These are phyloP conservation scores for Eolophus roseicapilla DNA, from an alignment of 2,113 vertebrate genomes.

Conservation along the genomic window DNA sequence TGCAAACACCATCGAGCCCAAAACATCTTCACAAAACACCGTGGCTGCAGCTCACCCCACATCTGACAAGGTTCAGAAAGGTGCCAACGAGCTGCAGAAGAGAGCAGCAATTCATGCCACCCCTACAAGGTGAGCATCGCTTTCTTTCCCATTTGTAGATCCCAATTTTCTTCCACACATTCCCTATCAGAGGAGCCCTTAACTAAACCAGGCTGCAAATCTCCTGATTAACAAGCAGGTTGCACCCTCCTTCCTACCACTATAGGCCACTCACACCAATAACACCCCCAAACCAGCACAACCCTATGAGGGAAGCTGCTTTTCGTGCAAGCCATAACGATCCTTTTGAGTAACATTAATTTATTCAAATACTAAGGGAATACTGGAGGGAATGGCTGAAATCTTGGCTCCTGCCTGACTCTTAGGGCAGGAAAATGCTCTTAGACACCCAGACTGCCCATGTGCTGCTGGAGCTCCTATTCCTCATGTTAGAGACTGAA, in stretches of 20 bases:
- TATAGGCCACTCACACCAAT: not conserved
- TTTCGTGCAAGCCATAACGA: not conserved
- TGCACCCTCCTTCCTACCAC: not conserved
- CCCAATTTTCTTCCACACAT: not conserved
- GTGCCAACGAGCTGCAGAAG: not conserved
- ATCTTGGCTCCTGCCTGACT: not conserved
- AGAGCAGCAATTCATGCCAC: no score
- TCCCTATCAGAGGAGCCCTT: not conserved
- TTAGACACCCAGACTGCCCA: not conserved
- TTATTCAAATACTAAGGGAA: not conserved
- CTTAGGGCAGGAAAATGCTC: not conserved
- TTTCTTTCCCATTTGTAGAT: not conserved
- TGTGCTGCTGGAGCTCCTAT: not conserved
- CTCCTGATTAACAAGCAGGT: rapidly evolving
- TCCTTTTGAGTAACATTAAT: not conserved
- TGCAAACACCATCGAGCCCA: not conserved
- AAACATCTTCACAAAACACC: not conserved
- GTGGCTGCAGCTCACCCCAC: not conserved
- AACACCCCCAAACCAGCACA: not conserved
- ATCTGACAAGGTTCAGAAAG: not conserved
- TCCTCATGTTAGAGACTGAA: not conserved
- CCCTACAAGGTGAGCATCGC: rapidly evolving
- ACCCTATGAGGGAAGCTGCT: not conserved
- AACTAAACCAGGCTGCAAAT: not conserved
- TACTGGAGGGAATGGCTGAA: not conserved